phyloP scores from a whole-genome alignment of 2,113 vertebrate species.

The Myiagra hebetior region DNA sequence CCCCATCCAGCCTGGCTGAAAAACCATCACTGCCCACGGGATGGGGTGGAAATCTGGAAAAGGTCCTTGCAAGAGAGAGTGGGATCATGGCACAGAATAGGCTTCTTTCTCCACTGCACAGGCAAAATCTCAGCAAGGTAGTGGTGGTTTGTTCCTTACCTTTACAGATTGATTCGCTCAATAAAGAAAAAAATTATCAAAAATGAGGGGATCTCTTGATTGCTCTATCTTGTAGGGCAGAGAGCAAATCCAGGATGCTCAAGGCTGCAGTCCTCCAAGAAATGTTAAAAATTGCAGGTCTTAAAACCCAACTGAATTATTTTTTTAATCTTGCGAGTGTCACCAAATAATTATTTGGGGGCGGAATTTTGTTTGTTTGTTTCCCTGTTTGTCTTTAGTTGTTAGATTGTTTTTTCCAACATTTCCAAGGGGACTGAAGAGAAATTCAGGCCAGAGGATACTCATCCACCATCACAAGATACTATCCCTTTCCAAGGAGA shows the following conservation, averaged over 20 bases:
- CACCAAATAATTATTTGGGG: not conserved
- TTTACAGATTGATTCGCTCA: not conserved
- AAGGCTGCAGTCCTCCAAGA: not conserved
- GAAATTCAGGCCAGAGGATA: not conserved
- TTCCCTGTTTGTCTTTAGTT: not conserved
- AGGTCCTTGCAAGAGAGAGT: not conserved
- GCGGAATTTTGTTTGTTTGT: not conserved
- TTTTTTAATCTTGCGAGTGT: not conserved
- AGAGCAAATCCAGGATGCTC: rapidly evolving
- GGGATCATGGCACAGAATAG: not conserved
- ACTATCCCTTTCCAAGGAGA: not conserved
- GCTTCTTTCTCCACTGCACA: not conserved
- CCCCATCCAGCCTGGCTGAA: not conserved
- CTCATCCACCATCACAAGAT: not conserved
- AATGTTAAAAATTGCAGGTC: not conserved
- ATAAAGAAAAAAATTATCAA: not conserved
- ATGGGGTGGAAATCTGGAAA: not conserved
- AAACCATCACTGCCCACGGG: too few species aligned
- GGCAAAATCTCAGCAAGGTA: not conserved
- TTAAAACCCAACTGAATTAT: not conserved
- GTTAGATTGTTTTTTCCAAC: not conserved
- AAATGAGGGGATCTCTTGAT: rapidly evolving
- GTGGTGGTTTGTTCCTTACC: not conserved
- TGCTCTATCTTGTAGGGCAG: not conserved
- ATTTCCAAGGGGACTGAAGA: not conserved